Percentiles rank a stretch among this genome's conserved stretches.
These are phyloP conservation scores for Fragum sueziense DNA, from an alignment of 2,888 invertebrate species.

Conservation along the genomic window DNA sequence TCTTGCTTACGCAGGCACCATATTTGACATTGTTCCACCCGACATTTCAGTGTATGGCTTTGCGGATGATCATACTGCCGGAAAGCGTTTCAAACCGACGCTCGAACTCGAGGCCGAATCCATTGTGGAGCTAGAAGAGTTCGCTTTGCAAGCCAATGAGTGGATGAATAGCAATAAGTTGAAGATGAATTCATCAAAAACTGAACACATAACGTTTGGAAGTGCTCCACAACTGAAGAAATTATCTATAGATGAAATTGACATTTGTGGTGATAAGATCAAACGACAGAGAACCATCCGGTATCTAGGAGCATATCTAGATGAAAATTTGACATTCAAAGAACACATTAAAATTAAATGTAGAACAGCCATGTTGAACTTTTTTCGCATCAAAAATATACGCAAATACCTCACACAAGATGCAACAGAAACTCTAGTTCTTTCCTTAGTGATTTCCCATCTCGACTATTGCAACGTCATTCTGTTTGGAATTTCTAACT, in stretches of 20 bases:
- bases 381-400: too few relatives aligned
- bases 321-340: too few relatives aligned
- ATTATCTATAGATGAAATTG: too few relatives aligned
- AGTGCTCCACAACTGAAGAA: not conserved
- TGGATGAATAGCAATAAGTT: not conserved
- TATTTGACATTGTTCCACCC: constrained; percentile 29
- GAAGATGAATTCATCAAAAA: too few relatives aligned
- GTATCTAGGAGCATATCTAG: too few relatives aligned
- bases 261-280: too few relatives aligned
- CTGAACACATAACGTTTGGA: too few relatives aligned
- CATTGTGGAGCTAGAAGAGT: constrained; percentile 6
- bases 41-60: constrained; percentile 19
- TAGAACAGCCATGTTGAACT: too few relatives aligned
- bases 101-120: constrained; percentile 4
- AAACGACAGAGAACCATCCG: too few relatives aligned
- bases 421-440: not conserved
- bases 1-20: constrained; percentile 33
- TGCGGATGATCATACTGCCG: constrained; percentile 18
- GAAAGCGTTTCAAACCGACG: constrained; percentile 16
- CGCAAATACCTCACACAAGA: not conserved
- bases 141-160: not conserved
- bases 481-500: not conserved
- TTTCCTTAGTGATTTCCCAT: constrained; percentile 18
- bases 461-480: constrained; percentile 20
- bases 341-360: too few relatives aligned